phyloP scores from a whole-genome alignment of 2,888 invertebrate species.

The Steinernema hermaphroditum region DNA sequence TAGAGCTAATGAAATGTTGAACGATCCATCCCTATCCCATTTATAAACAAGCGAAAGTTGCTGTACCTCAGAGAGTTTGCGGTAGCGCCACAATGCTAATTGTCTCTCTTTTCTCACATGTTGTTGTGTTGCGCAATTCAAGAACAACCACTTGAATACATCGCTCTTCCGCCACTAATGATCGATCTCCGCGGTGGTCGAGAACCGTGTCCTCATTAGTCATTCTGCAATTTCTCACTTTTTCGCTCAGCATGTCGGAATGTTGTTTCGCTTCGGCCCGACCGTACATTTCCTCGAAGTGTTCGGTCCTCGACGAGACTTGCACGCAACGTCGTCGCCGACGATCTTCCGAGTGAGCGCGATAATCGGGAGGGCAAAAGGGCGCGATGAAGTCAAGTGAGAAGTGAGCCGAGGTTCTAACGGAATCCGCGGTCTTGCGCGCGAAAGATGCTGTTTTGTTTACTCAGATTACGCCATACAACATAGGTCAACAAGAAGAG shows the following conservation, averaged over 20 bases:
- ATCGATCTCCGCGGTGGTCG: neutral
- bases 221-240: neutral
- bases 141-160: neutral
- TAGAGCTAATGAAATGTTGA: neutral
- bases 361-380: constrained; percentile 15
- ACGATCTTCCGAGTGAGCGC: constrained; percentile 10
- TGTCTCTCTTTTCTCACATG: neutral
- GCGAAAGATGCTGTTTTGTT: constrained; percentile 16
- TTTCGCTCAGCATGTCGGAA: neutral
- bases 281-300: neutral
- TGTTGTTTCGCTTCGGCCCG: neutral
- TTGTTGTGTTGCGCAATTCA: neutral
- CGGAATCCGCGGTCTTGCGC: neutral
- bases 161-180: neutral
- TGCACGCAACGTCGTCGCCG: neutral
- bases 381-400: neutral
- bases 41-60: neutral
- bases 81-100: neutral
- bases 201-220: neutral
- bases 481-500: constrained; percentile 22
- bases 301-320: neutral
- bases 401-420: neutral
- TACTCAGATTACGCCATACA: constrained; percentile 18
- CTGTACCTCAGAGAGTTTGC: neutral
- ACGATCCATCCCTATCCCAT: neutral